Evolutionary conservation across 2,888 invertebrate genomes (phyloP).

Genomic region (Alcis repandata): DNA sequence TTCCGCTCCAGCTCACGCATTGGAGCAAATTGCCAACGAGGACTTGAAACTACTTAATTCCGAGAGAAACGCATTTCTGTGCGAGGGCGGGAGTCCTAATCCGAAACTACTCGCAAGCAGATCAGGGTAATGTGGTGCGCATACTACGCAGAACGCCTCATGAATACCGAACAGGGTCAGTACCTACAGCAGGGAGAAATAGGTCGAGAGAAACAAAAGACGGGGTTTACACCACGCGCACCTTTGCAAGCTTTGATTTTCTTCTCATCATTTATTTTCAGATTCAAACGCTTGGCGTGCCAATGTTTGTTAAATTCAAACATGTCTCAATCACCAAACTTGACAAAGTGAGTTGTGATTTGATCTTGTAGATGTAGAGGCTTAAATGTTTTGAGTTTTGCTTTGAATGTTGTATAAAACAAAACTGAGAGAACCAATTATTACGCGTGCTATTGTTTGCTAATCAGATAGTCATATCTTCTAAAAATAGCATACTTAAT

Average conservation of each 20-base stretch:
- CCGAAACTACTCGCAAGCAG: slow-evolving; percentile 77
- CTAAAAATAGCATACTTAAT: too few relatives aligned
- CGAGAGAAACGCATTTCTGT: slow-evolving; percentile 66
- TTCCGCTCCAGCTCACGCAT: slow-evolving; percentile 50
- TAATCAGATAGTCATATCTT: neutral
- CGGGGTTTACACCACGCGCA: slow-evolving; percentile 57
- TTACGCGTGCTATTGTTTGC: neutral
- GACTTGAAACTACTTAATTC: slow-evolving; percentile 68
- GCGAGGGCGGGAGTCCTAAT: slow-evolving; percentile 68
- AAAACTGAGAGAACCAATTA: neutral
- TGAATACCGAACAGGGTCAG: slow-evolving; percentile 74
- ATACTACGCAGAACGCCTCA: slow-evolving; percentile 66
- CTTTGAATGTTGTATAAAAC: neutral
- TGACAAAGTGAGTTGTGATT: neutral
- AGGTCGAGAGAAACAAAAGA: slow-evolving; percentile 50
- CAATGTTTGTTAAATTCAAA: neutral
- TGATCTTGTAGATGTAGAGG: neutral
- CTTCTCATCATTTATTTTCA: neutral
- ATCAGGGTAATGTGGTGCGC: slow-evolving; percentile 73
- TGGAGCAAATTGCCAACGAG: slow-evolving; percentile 64
- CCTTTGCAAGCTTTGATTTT: slow-evolving; percentile 23
- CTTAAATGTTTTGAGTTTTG: neutral
- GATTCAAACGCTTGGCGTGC: neutral
- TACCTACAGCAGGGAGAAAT: slow-evolving; percentile 37
- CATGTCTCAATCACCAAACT: neutral